A percentile compares a stretch with the other conserved stretches of the same genome.
phyloP scores from a whole-genome alignment of 2,797 vertebrate genomes.

The Hephaestus fuliginosus region DNA sequence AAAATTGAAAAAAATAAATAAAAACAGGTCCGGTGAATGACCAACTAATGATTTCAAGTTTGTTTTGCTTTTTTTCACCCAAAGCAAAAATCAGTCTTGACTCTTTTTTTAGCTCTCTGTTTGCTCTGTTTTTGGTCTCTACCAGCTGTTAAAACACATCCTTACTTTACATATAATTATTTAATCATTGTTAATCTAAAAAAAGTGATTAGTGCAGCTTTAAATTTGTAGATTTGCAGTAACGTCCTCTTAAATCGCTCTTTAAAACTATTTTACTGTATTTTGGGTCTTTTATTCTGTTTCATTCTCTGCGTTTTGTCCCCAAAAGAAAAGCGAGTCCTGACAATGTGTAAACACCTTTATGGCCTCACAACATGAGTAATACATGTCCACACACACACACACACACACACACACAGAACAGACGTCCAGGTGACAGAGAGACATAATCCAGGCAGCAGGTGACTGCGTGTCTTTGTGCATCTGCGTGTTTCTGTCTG shows the following conservation, averaged over 20 bases:
- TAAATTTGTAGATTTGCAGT: not conserved
- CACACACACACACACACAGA: conserved; percentile 29
- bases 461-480: conserved; percentile 36
- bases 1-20: too few relatives aligned
- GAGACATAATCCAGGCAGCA: conserved; percentile 53
- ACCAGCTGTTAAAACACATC: too few relatives aligned
- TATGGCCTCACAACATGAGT: too few relatives aligned
- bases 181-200: not conserved
- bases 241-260: too few relatives aligned
- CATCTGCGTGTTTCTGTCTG: conserved; percentile 15
- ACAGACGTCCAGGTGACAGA: conserved; percentile 36
- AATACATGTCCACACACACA: not conserved
- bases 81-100: too few relatives aligned
- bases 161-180: not conserved
- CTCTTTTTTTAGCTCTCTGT: too few relatives aligned
- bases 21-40: too few relatives aligned
- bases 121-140: too few relatives aligned
- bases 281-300: not conserved
- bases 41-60: too few relatives aligned
- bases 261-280: not conserved
- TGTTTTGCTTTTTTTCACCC: too few relatives aligned
- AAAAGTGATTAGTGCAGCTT: not conserved
- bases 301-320: not conserved
- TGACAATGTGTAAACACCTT: not conserved
- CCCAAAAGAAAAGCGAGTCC: not conserved